phyloP scores from a whole-genome alignment of 2,888 invertebrate genomes.

The Eucera pruinosa region DNA sequence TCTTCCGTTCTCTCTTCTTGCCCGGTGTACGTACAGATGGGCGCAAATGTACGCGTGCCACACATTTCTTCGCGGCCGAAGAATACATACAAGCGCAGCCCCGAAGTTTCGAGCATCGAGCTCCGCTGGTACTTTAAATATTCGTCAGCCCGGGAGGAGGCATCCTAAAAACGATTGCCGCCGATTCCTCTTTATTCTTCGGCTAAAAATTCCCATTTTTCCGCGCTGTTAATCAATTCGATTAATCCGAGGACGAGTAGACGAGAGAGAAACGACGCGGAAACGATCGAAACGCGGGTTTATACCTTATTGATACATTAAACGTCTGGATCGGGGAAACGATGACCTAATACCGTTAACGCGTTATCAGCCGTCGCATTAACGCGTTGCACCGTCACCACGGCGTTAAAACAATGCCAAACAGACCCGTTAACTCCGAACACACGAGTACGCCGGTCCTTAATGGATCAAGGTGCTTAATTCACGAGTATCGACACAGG shows the following conservation, averaged over 20 bases:
- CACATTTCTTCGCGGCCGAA: conserved; percentile 33
- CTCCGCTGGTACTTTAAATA: conserved; percentile 60
- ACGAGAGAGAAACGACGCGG: neutral
- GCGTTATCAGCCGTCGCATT: conserved; percentile 42
- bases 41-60: conserved; percentile 30
- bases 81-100: conserved; percentile 30
- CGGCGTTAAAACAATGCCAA: conserved; percentile 59
- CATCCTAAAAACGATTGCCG: conserved; percentile 60
- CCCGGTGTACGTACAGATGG: conserved; percentile 6
- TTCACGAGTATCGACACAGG: conserved; percentile 68
- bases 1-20: neutral
- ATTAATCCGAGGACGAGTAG: neutral
- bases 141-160: conserved; percentile 47
- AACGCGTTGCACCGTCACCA: conserved; percentile 20
- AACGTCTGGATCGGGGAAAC: neutral
- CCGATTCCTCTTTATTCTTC: conserved; percentile 5
- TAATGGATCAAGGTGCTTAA: conserved; percentile 70
- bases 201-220: conserved; percentile 4
- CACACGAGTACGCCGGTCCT: conserved; percentile 53
- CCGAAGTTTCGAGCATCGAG: conserved; percentile 57
- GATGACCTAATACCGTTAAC: conserved; percentile 14
- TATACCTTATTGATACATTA: neutral
- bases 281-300: neutral
- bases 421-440: conserved; percentile 58
- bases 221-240: conserved; percentile 45